Percentiles rank a stretch among this genome's conserved stretches.
phyloP scores from a whole-genome alignment of 2,797 vertebrate genomes.

The Pangasius mekongensis region DNA sequence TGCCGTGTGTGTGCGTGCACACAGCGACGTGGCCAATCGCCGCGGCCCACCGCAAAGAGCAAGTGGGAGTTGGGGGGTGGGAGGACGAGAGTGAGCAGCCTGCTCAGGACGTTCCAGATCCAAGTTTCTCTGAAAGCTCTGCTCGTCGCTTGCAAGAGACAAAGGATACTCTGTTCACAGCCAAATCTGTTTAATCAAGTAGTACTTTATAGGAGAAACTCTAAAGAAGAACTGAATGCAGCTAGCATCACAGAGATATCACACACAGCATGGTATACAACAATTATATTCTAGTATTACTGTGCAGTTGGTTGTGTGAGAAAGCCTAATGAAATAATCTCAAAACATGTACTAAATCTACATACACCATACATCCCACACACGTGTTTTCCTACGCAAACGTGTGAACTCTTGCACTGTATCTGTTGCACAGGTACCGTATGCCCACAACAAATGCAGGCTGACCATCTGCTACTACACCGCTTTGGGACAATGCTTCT shows the following conservation, averaged over 20 bases:
- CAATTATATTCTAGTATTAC: neutral
- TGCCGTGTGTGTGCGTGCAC: neutral
- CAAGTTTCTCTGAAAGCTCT: constrained; percentile 53
- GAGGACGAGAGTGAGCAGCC: constrained; percentile 54
- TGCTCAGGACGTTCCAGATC: constrained; percentile 55
- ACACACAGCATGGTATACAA: neutral
- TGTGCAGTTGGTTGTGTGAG: neutral
- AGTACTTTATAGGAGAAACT: constrained; percentile 40
- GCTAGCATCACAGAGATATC: neutral
- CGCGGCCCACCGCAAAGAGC: constrained; percentile 52
- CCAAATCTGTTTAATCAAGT: constrained; percentile 44
- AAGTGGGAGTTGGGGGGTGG: constrained; percentile 50
- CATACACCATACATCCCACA: neutral
- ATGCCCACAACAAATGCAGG: constrained; percentile 62
- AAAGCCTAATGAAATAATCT: neutral
- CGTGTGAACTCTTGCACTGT: constrained; percentile 50
- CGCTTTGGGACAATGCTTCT: constrained; percentile 55
- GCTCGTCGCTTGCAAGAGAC: constrained; percentile 42
- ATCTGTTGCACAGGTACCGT: constrained; percentile 62
- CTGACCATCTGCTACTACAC: constrained; percentile 59
- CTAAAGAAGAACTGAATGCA: neutral
- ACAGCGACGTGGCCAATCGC: constrained; percentile 51
- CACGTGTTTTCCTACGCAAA: constrained; percentile 30
- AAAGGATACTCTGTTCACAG: constrained; percentile 46
- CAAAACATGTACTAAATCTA: neutral